Evolutionary conservation across 2,888 invertebrate species (phyloP), one percentile per base, ranked within the genome.

Genomic region (Drosophila engyochracea): DNA sequence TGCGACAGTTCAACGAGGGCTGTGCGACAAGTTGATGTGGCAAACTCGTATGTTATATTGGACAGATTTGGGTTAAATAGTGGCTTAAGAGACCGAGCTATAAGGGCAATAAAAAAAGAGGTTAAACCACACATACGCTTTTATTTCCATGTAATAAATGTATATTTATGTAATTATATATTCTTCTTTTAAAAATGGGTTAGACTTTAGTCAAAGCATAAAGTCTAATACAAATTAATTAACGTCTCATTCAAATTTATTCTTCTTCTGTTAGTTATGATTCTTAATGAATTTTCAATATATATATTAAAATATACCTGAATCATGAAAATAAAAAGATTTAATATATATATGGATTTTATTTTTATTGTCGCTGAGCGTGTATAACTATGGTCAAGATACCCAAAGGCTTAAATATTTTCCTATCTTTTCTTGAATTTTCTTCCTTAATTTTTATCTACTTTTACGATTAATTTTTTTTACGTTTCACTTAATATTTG

Each of bases 1-100:
- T 54, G 47, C 57, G 77, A 82, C 82, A 69, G 64, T 57, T 67
- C 6, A 61, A 39, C 81, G 86, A 90, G 89, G 90, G 90, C 39
- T n/a, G 89, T 41, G 51, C 65, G 51, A 66, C 39, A 53, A 74
- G 51, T 83, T 85, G 44, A 33, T 47, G 3, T 9, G 44, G 33
- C n/a, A 10, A 28, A 19, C 30, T 30, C 10, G 22, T 35, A 16
- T n/a, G 5, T 33, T 10, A 33, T 4, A 16, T 53, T 22, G 28
- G 53, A 47, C 53, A 61, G 37, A 70, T 49, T 33, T 70, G n/a
- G 62, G 72, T 25, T 70, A 25, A 39, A 41, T 30, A 22, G 22
- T 33, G n/a, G 30, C 12, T 33, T 41, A 12, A 28, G 30, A 30
- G 52, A 31, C 12, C 7, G n/a, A n/a, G 53, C 22, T n/a, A 31